Conservation (phyloP, 1,140 invertebrate genomes). For the Lucilia sericata region DNA sequence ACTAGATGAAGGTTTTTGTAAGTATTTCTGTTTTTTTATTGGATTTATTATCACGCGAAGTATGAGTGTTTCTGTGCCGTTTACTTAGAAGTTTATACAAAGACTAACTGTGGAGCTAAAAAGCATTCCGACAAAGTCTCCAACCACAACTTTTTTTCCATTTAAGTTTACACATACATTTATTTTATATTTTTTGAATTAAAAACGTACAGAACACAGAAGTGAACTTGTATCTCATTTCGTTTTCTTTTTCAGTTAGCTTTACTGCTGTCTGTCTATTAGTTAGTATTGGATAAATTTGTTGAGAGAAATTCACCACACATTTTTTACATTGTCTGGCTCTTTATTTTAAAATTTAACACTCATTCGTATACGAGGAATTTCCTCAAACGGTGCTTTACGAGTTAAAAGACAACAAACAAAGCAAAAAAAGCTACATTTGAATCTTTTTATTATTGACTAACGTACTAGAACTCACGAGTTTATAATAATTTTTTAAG, state of each 20-base stretch:
- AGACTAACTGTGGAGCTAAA: constrained; percentile 33
- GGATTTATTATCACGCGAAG: constrained; percentile 1
- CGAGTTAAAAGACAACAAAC: too few relatives aligned
- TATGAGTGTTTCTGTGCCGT: constrained; percentile 19
- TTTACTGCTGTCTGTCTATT: background rate
- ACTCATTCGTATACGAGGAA: background rate
- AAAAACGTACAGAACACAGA: background rate
- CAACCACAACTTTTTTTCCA: constrained; percentile 23
- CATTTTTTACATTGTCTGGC: background rate
- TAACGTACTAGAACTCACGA: too few relatives aligned
- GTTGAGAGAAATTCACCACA: constrained; percentile 21
- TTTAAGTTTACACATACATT: too few relatives aligned
- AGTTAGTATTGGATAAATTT: background rate
- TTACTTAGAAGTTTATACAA: constrained; percentile 29
- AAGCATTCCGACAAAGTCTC: constrained; percentile 27
- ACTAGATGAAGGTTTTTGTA: background rate
- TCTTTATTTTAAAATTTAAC: background rate
- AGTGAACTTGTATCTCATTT: background rate
- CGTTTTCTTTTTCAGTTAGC: background rate
- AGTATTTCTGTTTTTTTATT: constrained; percentile 2
- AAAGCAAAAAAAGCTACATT: too few relatives aligned
- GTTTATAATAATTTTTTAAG: too few relatives aligned
- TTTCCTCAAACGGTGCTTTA: background rate
- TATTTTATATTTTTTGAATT: background rate
- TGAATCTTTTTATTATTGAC: too few relatives aligned